Evolutionary conservation across 2,797 vertebrate species (phyloP).

Genomic region (Gymnothorax javanicus): DNA sequence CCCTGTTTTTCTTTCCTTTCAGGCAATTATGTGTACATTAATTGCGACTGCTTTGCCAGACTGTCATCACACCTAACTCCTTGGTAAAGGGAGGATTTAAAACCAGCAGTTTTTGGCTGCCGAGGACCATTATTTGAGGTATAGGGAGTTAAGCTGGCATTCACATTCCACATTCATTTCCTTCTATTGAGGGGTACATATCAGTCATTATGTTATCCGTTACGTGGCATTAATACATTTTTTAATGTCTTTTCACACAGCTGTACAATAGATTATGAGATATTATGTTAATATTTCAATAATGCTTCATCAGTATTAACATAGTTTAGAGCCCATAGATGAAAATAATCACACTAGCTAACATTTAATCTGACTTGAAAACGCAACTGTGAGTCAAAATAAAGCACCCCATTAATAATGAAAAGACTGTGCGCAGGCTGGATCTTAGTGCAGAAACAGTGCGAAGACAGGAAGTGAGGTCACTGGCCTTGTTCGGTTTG

Average conservation of each 20-base stretch:
- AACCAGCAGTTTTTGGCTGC: too few relatives aligned
- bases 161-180: constrained; percentile 7
- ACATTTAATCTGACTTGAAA: neutral
- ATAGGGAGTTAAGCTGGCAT: too few relatives aligned
- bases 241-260: neutral
- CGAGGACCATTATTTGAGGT: too few relatives aligned
- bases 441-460: neutral
- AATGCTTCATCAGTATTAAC: neutral
- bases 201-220: neutral
- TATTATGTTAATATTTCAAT: neutral
- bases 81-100: too few relatives aligned
- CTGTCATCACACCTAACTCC: too few relatives aligned
- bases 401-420: neutral
- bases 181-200: constrained; percentile 32
- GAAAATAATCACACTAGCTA: neutral
- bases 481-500: constrained; percentile 73
- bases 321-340: neutral
- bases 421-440: neutral
- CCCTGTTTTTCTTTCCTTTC: too few relatives aligned
- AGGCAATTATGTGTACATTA: too few relatives aligned
- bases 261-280: neutral
- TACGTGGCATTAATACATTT: neutral
- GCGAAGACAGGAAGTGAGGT: neutral
- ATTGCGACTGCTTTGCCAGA: too few relatives aligned
- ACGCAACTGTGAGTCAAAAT: neutral